phyloP scores from a whole-genome alignment of 2,888 invertebrate genomes.

The Folsomia candida region DNA sequence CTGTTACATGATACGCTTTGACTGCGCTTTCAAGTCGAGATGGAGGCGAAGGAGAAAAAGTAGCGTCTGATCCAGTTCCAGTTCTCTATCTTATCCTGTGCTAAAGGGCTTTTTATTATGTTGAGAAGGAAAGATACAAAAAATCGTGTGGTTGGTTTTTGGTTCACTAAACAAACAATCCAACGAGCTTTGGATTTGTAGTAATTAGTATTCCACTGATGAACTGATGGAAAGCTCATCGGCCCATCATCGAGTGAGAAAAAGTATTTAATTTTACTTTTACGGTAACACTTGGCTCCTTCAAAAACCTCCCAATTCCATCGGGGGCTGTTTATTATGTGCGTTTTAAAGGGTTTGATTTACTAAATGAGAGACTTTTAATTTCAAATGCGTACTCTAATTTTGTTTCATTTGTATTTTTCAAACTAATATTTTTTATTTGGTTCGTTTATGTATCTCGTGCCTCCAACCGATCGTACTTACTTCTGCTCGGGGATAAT shows the following conservation, averaged over 20 bases:
- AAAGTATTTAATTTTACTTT: conserved; percentile 8
- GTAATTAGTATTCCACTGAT: conserved; percentile 15
- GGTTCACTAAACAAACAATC: conserved; percentile 12
- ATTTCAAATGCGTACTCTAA: too few relatives aligned
- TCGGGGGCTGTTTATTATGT: background rate
- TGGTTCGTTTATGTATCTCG: too few relatives aligned
- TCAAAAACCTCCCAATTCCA: background rate
- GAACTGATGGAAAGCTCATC: background rate
- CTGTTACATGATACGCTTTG: background rate
- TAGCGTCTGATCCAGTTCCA: background rate
- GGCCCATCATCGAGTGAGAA: conserved; percentile 13
- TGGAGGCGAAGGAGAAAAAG: background rate
- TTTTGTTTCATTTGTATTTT: too few relatives aligned
- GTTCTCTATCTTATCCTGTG: background rate
- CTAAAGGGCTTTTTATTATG: background rate
- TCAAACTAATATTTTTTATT: too few relatives aligned
- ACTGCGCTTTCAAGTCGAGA: background rate
- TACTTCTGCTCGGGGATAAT: too few relatives aligned
- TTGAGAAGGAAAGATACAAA: background rate
- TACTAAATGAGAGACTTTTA: too few relatives aligned
- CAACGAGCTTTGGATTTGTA: background rate
- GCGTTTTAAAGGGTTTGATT: too few relatives aligned
- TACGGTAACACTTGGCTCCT: background rate
- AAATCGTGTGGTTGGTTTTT: conserved; percentile 4
- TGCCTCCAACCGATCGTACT: too few relatives aligned